Conservation (phyloP, 2,797 vertebrate species). For the Urocyon cinereoargenteus region DNA sequence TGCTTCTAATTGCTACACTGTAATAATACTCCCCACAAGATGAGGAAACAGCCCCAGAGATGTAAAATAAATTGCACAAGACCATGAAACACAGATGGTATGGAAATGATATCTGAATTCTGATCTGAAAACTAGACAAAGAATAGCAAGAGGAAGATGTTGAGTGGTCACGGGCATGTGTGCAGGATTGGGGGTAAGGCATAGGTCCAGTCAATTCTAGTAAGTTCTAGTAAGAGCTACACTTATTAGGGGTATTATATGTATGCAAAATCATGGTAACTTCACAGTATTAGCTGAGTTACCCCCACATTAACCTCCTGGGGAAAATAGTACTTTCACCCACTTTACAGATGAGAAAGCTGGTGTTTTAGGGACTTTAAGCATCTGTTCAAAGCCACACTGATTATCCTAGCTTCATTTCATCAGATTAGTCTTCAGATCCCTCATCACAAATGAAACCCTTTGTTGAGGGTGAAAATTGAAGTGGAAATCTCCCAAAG, state of each 20-base stretch:
- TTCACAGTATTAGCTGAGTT: not conserved
- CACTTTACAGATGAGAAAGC: not conserved
- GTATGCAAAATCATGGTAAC: not conserved
- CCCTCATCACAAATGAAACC: not conserved
- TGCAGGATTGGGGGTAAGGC: not conserved
- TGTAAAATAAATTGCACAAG: not conserved
- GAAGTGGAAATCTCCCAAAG: not conserved
- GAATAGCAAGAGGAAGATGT: not conserved
- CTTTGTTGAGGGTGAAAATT: not conserved
- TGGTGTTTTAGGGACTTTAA: not conserved
- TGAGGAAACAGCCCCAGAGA: not conserved
- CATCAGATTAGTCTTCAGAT: not conserved
- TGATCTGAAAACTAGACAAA: not conserved
- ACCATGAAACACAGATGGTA: not conserved
- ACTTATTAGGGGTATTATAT: no score
- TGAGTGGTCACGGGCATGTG: rapidly evolving
- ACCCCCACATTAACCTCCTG: not conserved
- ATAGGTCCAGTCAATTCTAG: not conserved
- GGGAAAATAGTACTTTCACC: not conserved
- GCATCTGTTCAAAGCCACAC: not conserved
- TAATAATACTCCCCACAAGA: not conserved
- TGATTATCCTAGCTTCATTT: not conserved
- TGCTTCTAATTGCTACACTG: rapidly evolving
- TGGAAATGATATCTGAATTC: not conserved
- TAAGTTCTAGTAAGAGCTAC: not conserved